Evolutionary conservation across 2,888 invertebrate genomes (phyloP).

Genomic region (Oscheius sp.): DNA sequence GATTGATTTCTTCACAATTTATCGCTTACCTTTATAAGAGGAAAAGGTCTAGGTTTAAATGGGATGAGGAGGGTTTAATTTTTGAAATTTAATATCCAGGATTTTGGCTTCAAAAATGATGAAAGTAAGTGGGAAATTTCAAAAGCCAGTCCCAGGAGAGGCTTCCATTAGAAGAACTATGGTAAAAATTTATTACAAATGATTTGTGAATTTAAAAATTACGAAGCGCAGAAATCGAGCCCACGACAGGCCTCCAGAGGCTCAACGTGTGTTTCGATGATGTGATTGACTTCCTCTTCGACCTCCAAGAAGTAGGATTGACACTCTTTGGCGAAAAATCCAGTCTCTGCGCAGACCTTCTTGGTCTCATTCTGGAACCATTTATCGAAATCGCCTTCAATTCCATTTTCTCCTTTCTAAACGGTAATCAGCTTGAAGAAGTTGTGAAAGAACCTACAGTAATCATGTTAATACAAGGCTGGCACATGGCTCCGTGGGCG

Average conservation of each 20-base stretch:
- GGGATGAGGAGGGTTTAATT: too few species aligned
- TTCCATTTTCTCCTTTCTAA: slow-evolving; percentile 22
- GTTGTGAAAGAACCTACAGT: neutral
- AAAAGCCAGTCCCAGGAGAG: neutral
- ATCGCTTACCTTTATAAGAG: too few species aligned
- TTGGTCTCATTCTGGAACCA: slow-evolving; percentile 20
- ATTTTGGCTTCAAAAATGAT: too few species aligned
- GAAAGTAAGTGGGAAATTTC: too few species aligned
- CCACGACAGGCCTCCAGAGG: neutral
- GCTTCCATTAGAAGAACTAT: neutral
- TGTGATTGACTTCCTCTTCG: slow-evolving; percentile 15
- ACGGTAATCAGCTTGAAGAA: neutral
- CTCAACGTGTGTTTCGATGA: slow-evolving; percentile 2
- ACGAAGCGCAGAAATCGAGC: slow-evolving; percentile 7
- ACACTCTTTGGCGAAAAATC: slow-evolving; percentile 11
- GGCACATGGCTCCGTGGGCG: slow-evolving; percentile 16
- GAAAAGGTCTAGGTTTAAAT: too few species aligned
- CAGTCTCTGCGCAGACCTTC: slow-evolving; percentile 14
- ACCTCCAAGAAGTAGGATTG: neutral
- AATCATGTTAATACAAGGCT: slow-evolving; percentile 18
- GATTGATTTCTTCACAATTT: too few species aligned
- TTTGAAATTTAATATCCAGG: too few species aligned
- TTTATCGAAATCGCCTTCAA: slow-evolving; percentile 9
- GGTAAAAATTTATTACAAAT: neutral
- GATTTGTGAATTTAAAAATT: too few species aligned